phyloP scores from a whole-genome alignment of 2,113 vertebrate species.

The Lagenorhynchus albirostris region DNA sequence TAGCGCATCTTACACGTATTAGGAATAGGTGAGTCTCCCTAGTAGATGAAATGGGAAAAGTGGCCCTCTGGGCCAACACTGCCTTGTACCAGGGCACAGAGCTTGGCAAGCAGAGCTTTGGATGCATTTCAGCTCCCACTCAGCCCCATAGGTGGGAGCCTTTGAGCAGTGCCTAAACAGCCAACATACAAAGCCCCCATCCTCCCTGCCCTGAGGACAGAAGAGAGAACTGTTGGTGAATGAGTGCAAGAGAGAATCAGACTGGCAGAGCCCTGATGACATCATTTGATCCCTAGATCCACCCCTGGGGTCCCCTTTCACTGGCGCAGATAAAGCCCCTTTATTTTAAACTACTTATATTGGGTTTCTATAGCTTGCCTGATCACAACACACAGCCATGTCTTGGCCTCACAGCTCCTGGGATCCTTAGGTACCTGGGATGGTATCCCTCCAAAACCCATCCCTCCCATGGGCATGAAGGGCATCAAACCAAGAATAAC shows the following conservation, averaged over 20 bases:
- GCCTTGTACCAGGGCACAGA: not conserved
- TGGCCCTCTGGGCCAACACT: not conserved
- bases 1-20: not conserved
- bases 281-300: not conserved
- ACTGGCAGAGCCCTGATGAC: not conserved
- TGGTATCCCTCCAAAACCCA: not conserved
- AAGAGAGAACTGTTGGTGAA: not conserved
- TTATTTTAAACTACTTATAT: not conserved
- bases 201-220: not conserved
- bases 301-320: not conserved
- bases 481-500: not conserved
- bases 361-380: not conserved
- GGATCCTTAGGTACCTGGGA: not conserved
- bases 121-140: not conserved
- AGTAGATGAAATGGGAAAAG: not conserved
- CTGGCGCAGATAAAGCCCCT: not conserved
- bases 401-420: not conserved
- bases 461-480: not conserved
- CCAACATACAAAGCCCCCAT: not conserved
- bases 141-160: not conserved
- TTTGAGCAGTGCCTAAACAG: not conserved
- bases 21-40: not conserved
- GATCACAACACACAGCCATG: no score
- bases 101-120: not conserved
- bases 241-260: not conserved